phyloP scores from a whole-genome alignment of 2,888 invertebrate species.

The Petrophora chlorosata region DNA sequence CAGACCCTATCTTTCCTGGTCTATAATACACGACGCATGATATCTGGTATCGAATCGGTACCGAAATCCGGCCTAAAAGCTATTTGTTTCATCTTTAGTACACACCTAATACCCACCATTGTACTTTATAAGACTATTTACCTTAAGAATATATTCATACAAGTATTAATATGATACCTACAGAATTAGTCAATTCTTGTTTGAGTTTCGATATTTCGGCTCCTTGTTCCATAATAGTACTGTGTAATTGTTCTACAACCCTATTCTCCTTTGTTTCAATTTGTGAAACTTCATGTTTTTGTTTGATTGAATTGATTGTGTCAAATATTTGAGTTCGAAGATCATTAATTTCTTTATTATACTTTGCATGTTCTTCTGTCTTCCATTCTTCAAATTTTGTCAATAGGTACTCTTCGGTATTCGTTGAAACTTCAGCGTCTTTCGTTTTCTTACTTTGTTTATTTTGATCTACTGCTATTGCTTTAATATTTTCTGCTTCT shows the following conservation, averaged over 20 bases:
- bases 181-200: slow-evolving; percentile 72
- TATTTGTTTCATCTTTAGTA: too few relatives aligned
- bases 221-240: slow-evolving; percentile 78
- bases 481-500: slow-evolving; percentile 17
- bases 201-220: slow-evolving; percentile 75
- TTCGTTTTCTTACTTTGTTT: slow-evolving; percentile 47
- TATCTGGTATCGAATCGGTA: too few relatives aligned
- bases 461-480: slow-evolving; percentile 16
- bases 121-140: too few relatives aligned
- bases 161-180: too few relatives aligned
- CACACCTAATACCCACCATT: too few relatives aligned
- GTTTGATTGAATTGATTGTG: slow-evolving; percentile 63
- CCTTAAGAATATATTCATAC: too few relatives aligned
- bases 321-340: slow-evolving; percentile 69
- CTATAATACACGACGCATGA: too few relatives aligned
- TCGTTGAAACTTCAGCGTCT: slow-evolving; percentile 65
- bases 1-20: too few relatives aligned
- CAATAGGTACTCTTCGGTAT: slow-evolving; percentile 58
- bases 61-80: too few relatives aligned
- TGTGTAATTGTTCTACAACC: slow-evolving; percentile 66
- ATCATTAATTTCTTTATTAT: slow-evolving; percentile 77
- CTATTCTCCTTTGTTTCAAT: slow-evolving; percentile 49
- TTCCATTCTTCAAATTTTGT: slow-evolving; percentile 80
- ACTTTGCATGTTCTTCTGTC: slow-evolving; percentile 79
- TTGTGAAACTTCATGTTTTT: slow-evolving; percentile 48